Evolutionary conservation across 2,113 vertebrate genomes (phyloP).

Genomic region (Pavo muticus): DNA sequence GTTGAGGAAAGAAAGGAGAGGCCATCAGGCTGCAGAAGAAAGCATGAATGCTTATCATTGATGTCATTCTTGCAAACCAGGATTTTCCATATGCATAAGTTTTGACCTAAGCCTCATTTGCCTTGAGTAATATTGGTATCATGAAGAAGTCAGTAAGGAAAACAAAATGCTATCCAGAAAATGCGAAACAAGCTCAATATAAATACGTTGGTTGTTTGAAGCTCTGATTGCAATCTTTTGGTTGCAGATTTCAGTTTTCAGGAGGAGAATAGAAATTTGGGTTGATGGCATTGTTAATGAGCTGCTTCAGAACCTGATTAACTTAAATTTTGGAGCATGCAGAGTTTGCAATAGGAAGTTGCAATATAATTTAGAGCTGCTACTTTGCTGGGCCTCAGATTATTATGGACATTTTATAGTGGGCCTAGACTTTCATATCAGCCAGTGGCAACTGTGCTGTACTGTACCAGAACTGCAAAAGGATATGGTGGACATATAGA

Average conservation of each 20-base stretch:
- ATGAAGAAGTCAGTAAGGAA: not conserved
- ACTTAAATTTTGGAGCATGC: not conserved
- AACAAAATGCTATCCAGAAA: not conserved
- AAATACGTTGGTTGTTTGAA: not conserved
- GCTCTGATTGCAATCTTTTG: not conserved
- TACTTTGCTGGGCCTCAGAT: not conserved
- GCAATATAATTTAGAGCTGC: not conserved
- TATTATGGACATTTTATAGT: not conserved
- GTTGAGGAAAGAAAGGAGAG: not conserved
- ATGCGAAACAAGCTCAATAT: not conserved
- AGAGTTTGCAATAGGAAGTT: not conserved
- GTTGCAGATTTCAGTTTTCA: not conserved
- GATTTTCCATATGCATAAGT: fast-evolving
- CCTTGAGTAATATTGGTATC: not conserved
- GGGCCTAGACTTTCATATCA: not conserved
- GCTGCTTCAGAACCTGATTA: not conserved
- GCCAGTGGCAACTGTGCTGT: not conserved
- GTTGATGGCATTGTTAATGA: not conserved
- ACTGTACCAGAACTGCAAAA: not conserved
- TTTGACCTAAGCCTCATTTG: not conserved
- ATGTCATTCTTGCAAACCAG: not conserved
- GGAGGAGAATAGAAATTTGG: not conserved
- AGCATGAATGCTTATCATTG: not conserved
- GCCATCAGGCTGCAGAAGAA: not conserved
- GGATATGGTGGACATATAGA: not conserved